Evolutionary conservation across 2,113 vertebrate genomes (phyloP), one percentile per base, ranked within the genome.

Genomic region (Scatophagus argus): DNA sequence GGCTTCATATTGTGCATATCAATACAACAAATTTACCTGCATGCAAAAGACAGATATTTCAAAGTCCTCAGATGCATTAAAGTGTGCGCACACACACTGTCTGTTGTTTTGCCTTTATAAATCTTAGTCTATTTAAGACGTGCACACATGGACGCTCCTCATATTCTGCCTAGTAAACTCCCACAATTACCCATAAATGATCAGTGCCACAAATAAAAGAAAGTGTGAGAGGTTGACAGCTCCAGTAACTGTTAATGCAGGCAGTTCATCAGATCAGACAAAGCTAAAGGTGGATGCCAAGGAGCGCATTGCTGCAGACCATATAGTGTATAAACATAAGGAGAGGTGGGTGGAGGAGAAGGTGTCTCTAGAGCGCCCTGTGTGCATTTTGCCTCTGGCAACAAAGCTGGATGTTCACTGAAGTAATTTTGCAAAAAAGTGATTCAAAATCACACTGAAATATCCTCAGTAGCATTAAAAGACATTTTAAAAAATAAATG

Each of bases 241-340:
- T 29, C 7, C 23, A 39, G 56, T 34, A 39, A 32, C 34, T 43
- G 13, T 39, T n/a, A 23, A 67, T 56, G 49, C 21, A 44, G 16
- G 36, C 56, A 51, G 16, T 72, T 38, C 10, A 61, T 60, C 41
- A 67, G 51, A 58, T 1, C 11, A 12, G 46, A 77, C 10, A 23
- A 32, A 59, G 67, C 60, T 10, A 51, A 77, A 25, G 36, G 8
- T 19, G 55, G 39, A 34, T 34, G 54, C 67, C 67, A 31, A 43
- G 49, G 21, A 14, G 10, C 16, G 27, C 9, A 11, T 2, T 17
- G 14, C n/a, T 49, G n/a, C 49, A 44, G 23, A 41, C 21, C 0
- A 0, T 36, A 36, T 23, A 11, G 13, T 19, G 23, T 4, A 5
- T 4, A 16, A 49, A 38, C 63, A 41, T 32, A 10, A 13, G n/a